Base-by-base conservation (phyloP, 2,888 invertebrate genomes). In the Ophion ventricosus region DNA sequence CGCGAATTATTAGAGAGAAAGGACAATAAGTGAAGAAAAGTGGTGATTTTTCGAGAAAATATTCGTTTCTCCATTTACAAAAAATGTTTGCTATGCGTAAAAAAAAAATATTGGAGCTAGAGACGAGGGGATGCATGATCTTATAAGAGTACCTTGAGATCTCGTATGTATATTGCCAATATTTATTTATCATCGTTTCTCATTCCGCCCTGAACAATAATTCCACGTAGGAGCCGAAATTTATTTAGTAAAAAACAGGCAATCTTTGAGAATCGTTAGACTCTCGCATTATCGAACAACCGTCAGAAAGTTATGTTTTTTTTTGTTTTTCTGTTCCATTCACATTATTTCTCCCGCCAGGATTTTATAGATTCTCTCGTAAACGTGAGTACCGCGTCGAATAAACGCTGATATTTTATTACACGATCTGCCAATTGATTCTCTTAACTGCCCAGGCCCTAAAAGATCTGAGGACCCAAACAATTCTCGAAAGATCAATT, bases 381-480 rank as follows among this genome's bases (percentile, higher is more conserved):
- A 94, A 95, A 95, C 94, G 95, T 95, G 94, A 95, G 95, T 95
- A 95, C 90, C 43, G 64, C 86, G 83, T 80, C 80, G 78, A 85
- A 72, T 78, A 84, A 70, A 76, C 84, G 67, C 84, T 86, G 85
- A 85, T 88, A 84, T 87, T 87, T 72, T 80, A 78, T 83, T 78
- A 80, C 69, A 73, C 76, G 66, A 67, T 64, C 29, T 83, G 66
- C 23, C 83, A 78, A 75, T 81, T 76, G 72, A 69, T 76, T 67
- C 49, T 77, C 63, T 64, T 79, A 76, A 73, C 40, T 81, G 20
- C 56, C 73, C 54, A 23, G 63, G 73, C 85, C 84, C 86, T 86
- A 84, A 83, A 86, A 85, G 86, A 85, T 78, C 85, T 84, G 87
- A 87, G 54, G 77, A 54, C 56, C 57, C 29, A 57, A 61, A 40